A percentile compares a stretch with the other conserved stretches of the same genome.
Conservation (phyloP, 2,888 invertebrate genomes). For the Aplocera efformata region DNA sequence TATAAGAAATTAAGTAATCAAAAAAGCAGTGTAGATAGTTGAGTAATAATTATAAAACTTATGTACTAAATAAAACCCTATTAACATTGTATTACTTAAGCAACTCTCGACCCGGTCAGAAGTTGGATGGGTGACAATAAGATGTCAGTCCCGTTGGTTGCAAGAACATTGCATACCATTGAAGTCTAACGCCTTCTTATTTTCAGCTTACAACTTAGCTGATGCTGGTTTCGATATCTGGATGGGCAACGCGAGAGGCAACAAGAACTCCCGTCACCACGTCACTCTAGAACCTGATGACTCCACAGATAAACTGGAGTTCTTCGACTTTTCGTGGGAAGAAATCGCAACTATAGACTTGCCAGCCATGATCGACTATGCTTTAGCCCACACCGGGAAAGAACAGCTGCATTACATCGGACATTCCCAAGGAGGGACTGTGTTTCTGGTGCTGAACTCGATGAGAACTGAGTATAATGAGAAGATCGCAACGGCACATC, state of each 20-base stretch:
- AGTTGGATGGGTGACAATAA: too few species aligned
- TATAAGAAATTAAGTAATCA: too few species aligned
- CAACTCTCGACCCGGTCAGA: too few species aligned
- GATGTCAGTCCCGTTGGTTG: too few species aligned
- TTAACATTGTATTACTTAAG: too few species aligned
- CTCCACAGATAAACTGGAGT: conserved; percentile 33
- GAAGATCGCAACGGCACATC: conserved; percentile 54
- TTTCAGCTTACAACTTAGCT: conserved; percentile 83
- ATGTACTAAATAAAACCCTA: too few species aligned
- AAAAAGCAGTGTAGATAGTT: too few species aligned
- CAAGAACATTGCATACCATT: too few species aligned
- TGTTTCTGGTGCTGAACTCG: conserved; percentile 49
- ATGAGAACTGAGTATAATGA: conserved; percentile 52
- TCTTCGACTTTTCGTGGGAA: conserved; percentile 64
- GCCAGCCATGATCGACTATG: conserved; percentile 59
- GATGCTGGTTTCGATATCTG: conserved; percentile 88
- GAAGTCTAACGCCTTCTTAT: too few species aligned
- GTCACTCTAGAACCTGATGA: conserved; percentile 47
- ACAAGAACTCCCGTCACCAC: conserved; percentile 84
- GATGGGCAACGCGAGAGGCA: conserved; percentile 91
- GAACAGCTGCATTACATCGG: conserved; percentile 60
- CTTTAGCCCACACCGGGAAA: conserved; percentile 42
- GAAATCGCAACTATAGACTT: conserved; percentile 59
- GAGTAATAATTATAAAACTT: too few species aligned
- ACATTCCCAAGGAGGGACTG: conserved; percentile 67